Conservation (phyloP, 2,113 vertebrate genomes). For the Phasianus colchicus region DNA sequence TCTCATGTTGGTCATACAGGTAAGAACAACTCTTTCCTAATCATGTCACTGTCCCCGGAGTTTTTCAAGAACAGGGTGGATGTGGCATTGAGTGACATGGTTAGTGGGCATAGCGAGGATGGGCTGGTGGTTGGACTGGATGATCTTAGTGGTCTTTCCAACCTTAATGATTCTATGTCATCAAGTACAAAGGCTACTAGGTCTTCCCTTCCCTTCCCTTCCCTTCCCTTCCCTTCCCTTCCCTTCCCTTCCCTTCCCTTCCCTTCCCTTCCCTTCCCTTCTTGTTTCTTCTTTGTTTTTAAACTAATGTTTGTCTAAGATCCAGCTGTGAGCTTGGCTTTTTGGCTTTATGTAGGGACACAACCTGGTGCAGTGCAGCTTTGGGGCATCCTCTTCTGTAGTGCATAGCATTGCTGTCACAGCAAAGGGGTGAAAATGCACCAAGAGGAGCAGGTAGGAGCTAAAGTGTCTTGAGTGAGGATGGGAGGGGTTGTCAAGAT, state of each 20-base stretch:
- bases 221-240: too few relatives aligned
- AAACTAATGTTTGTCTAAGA: not conserved
- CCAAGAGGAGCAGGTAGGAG: rapidly evolving
- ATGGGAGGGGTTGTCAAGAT: not conserved
- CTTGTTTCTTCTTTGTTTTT: too few relatives aligned
- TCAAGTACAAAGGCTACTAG: not conserved
- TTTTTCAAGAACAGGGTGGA: too few relatives aligned
- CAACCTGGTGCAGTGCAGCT: not conserved
- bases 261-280: too few relatives aligned
- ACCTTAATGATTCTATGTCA: not conserved
- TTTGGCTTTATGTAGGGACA: not conserved
- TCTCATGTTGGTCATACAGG: not conserved
- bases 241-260: too few relatives aligned
- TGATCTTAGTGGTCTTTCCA: too few relatives aligned
- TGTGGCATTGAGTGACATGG: too few relatives aligned
- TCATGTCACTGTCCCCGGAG: too few relatives aligned
- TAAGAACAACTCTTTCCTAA: not conserved
- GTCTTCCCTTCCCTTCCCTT: not conserved
- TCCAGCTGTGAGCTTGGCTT: not conserved
- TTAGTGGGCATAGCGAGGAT: too few relatives aligned
- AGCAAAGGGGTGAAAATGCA: not conserved
- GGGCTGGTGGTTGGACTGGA: too few relatives aligned
- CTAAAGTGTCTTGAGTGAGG: not conserved
- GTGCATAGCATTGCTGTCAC: rapidly evolving
- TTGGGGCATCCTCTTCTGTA: rapidly evolving